Conservation (phyloP, 2,797 vertebrate genomes). For the Sebastes diaconus region DNA sequence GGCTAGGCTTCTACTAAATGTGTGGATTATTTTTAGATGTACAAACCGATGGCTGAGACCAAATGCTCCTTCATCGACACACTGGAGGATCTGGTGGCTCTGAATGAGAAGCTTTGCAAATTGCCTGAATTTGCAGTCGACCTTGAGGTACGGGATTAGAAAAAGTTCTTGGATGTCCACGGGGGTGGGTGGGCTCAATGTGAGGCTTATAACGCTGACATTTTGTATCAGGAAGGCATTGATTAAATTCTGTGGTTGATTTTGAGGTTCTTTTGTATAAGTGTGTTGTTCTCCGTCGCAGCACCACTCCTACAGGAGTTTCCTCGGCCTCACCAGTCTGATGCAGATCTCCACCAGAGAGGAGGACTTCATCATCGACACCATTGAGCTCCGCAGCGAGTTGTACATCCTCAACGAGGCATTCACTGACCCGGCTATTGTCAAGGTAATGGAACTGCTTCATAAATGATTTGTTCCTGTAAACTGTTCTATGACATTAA, state of each 20-base stretch:
- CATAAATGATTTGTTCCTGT: neutral
- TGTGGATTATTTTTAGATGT: conserved; percentile 79
- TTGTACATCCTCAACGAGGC: conserved; percentile 94
- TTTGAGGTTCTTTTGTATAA: neutral
- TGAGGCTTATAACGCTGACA: neutral
- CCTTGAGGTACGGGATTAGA: conserved; percentile 86
- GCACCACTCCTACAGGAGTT: conserved; percentile 98
- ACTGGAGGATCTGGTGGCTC: conserved; percentile 88
- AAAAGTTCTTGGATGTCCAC: neutral
- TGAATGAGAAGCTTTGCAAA: conserved; percentile 90
- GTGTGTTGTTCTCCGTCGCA: conserved; percentile 52
- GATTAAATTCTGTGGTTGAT: neutral
- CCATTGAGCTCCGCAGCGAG: conserved; percentile 90
- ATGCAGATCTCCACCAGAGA: conserved; percentile 96
- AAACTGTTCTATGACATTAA: neutral
- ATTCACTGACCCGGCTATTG: conserved; percentile 90
- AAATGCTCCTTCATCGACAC: conserved; percentile 86
- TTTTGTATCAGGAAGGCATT: neutral
- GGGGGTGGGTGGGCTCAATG: neutral
- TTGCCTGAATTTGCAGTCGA: conserved; percentile 93
- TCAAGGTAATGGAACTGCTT: conserved; percentile 85
- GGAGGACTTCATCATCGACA: conserved; percentile 93
- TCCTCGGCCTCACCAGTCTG: conserved; percentile 93
- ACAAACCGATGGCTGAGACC: conserved; percentile 84
- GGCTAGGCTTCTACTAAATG: neutral